Conservation (phyloP, 1,140 invertebrate genomes). For the Zeugodacus cucurbitae region DNA sequence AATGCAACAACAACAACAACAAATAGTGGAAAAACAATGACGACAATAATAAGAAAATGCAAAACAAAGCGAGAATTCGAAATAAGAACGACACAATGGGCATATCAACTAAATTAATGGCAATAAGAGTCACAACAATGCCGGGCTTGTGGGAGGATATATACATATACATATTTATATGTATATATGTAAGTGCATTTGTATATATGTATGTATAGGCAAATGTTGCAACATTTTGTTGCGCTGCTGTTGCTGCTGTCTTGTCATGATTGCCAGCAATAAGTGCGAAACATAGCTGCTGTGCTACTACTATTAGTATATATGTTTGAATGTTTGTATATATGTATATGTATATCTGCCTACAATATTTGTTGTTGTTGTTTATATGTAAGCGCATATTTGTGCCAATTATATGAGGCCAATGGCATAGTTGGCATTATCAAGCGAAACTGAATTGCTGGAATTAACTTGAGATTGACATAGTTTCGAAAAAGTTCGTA, state of each 20-base stretch:
- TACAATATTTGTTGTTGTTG: not conserved
- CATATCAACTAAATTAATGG: constrained; percentile 19
- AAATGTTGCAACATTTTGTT: not conserved
- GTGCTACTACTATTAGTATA: no score
- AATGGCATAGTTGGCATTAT: constrained; percentile 17
- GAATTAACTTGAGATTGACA: constrained; percentile 37
- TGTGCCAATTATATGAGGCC: not conserved
- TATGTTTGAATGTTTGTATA: not conserved
- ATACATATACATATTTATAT: not conserved
- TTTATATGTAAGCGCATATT: not conserved
- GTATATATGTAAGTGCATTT: not conserved
- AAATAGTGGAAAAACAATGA: not conserved
- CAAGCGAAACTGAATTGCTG: constrained; percentile 10
- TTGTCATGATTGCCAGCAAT: not conserved
- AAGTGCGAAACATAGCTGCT: no score
- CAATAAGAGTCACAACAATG: not conserved
- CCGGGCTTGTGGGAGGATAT: not conserved
- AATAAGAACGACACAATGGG: not conserved
- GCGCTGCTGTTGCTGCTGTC: not conserved
- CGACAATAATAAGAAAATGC: not conserved
- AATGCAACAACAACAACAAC: not conserved
- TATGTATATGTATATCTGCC: no score
- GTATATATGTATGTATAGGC: not conserved
- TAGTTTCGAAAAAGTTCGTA: not conserved
- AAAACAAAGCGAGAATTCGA: not conserved